These are phyloP conservation scores for Myotis daubentonii DNA, from an alignment of 2,797 vertebrate genomes.

Conservation along the genomic window DNA sequence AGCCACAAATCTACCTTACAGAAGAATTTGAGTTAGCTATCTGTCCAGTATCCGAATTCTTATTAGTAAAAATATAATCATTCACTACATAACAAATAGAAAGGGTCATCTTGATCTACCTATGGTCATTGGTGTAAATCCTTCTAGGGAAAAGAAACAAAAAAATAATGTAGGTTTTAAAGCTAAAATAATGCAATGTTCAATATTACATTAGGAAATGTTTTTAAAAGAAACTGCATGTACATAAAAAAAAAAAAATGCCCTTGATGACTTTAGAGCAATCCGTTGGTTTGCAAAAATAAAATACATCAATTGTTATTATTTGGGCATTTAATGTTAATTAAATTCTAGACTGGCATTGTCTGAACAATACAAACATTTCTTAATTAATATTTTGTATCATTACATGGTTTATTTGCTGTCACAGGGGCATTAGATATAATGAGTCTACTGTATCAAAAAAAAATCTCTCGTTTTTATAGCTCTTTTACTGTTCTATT, in stretches of 20 bases:
- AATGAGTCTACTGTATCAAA: not conserved
- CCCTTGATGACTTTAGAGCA: not conserved
- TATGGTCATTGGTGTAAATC: not conserved
- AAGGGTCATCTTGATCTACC: not conserved
- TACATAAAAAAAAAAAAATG: not conserved
- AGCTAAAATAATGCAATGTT: not conserved
- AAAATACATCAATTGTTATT: not conserved
- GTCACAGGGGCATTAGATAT: not conserved
- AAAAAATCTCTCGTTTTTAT: not conserved
- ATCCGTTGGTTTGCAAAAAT: not conserved
- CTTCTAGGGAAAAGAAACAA: not conserved
- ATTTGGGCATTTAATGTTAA: not conserved
- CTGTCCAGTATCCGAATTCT: not conserved
- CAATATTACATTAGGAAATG: not conserved
- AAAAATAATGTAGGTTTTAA: not conserved
- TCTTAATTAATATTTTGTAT: not conserved
- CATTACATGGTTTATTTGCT: not conserved
- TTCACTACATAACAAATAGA: not conserved
- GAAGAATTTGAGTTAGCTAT: not conserved
- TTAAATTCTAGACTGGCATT: not conserved
- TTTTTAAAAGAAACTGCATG: not conserved
- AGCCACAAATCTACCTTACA: not conserved
- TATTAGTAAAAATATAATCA: not conserved
- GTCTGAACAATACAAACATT: not conserved
- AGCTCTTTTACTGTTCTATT: not conserved